Percentiles rank a stretch among this genome's conserved stretches.
These are phyloP conservation scores for Spongilla lacustris DNA, from an alignment of 37 sponge, comb jelly and placozoan species.

Conservation along the genomic window DNA sequence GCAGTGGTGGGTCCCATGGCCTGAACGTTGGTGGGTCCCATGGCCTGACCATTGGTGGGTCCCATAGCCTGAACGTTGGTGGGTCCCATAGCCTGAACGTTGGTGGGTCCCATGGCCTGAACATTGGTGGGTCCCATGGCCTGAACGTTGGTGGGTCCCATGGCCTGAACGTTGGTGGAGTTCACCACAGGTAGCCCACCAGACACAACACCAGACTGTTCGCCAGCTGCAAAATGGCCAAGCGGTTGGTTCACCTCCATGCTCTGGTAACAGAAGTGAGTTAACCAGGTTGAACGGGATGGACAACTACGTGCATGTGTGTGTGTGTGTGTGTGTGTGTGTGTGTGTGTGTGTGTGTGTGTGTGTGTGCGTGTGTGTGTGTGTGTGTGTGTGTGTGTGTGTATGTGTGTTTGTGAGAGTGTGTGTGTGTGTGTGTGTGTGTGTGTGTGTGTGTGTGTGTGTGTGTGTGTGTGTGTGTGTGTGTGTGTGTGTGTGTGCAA, in stretches of 20 bases:
- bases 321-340: slow-evolving; percentile 4
- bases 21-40: too few species aligned
- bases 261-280: too few species aligned
- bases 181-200: too few species aligned
- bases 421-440: background rate
- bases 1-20: background rate
- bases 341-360: background rate
- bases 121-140: too few species aligned
- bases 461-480: slow-evolving; percentile 17
- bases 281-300: background rate
- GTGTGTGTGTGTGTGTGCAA: background rate
- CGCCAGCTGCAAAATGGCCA: too few species aligned
- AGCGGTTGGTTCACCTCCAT: too few species aligned
- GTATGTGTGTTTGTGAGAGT: background rate
- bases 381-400: background rate
- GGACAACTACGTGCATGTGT: slow-evolving; percentile 4
- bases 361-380: background rate
- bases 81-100: too few species aligned
- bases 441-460: background rate
- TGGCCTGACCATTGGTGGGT: background rate
- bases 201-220: too few species aligned
- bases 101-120: background rate
- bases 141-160: background rate
- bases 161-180: too few species aligned
- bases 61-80: background rate